phyloP scores from a whole-genome alignment of 2,113 vertebrate species.

The Guaruba guarouba region DNA sequence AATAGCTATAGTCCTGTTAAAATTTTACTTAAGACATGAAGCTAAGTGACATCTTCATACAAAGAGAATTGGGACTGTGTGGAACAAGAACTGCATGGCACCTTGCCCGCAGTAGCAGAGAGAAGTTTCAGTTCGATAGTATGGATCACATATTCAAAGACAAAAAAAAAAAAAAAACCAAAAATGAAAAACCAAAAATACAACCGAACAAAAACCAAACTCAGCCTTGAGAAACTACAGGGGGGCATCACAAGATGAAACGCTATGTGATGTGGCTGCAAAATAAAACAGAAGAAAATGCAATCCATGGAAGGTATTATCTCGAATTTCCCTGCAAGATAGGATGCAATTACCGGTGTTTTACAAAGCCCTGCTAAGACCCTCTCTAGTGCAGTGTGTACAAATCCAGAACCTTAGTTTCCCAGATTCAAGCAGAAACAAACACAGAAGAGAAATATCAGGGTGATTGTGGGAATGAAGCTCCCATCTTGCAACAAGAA shows the following conservation, averaged over 20 bases:
- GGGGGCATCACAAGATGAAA: background rate
- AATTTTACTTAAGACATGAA: background rate
- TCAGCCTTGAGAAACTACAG: background rate
- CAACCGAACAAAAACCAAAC: background rate
- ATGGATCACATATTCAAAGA: accelerated
- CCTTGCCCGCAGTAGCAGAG: background rate
- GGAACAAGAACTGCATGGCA: background rate
- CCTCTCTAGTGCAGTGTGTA: background rate
- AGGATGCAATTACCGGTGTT: background rate
- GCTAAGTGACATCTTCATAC: background rate
- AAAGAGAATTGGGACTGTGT: background rate
- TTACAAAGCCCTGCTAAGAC: background rate
- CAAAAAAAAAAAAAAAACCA: background rate
- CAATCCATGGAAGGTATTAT: background rate
- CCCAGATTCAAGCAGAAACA: background rate
- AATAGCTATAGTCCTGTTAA: background rate
- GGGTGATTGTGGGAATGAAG: background rate
- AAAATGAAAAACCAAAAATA: background rate
- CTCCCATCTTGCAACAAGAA: background rate
- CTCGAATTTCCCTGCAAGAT: background rate
- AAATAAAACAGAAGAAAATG: background rate
- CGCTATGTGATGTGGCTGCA: background rate
- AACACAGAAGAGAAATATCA: background rate
- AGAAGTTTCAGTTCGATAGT: background rate
- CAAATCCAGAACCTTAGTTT: background rate